Percentiles rank a stretch among this genome's conserved stretches.
phyloP scores from a whole-genome alignment of 2,113 vertebrate species.

The Chloebia gouldiae region DNA sequence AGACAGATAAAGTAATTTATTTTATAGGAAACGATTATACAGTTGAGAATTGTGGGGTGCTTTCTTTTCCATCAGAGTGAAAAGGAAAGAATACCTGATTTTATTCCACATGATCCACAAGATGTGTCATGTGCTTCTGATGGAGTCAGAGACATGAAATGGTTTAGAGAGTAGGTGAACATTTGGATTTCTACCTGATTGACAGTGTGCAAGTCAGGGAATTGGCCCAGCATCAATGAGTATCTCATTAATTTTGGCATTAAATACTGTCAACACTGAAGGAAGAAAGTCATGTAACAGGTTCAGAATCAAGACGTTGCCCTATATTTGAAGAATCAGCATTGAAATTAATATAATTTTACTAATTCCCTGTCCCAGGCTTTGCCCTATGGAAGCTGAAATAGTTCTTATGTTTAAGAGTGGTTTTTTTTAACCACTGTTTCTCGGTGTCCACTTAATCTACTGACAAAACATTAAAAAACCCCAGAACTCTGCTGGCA shows the following conservation, averaged over 20 bases:
- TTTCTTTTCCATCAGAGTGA: not conserved
- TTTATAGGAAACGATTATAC: slow-evolving; percentile 47
- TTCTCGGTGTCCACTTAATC: not conserved
- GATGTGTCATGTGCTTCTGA: slow-evolving; percentile 8
- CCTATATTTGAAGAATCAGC: not conserved
- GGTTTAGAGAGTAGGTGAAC: slow-evolving; percentile 17
- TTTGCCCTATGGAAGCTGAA: not conserved
- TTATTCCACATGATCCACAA: slow-evolving; percentile 2
- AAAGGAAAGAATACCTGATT: slow-evolving; percentile 1
- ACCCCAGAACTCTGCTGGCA: not conserved
- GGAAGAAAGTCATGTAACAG: not conserved
- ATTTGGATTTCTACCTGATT: slow-evolving; percentile 58
- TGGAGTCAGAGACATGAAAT: slow-evolving; percentile 12
- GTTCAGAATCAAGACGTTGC: not conserved
- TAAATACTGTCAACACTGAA: not conserved
- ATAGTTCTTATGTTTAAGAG: not conserved
- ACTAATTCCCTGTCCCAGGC: not conserved
- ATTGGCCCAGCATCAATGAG: slow-evolving; percentile 17
- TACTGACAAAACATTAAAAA: not conserved
- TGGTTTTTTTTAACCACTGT: rapidly evolving
- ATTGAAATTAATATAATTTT: not conserved
- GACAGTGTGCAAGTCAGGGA: slow-evolving; percentile 21
- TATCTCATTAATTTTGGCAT: slow-evolving; percentile 12
- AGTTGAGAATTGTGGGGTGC: slow-evolving; percentile 1
- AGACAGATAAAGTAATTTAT: slow-evolving; percentile 60